Evolutionary conservation across 2,888 invertebrate genomes (phyloP).

Genomic region (Cheilosia pagana): DNA sequence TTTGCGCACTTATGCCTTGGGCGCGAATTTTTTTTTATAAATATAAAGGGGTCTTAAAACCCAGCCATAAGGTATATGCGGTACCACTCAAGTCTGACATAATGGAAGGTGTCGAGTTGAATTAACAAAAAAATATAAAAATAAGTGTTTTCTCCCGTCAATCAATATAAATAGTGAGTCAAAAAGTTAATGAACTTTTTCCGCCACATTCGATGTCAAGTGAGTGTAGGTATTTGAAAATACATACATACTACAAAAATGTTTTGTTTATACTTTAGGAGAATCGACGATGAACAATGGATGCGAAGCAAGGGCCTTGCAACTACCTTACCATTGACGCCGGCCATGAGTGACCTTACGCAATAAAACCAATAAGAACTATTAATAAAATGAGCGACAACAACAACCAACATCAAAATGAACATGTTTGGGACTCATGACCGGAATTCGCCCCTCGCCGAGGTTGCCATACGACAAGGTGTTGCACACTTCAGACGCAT

Average conservation of each 20-base stretch:
- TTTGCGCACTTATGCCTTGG: background rate
- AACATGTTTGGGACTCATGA: constrained; percentile 34
- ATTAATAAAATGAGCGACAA: constrained; percentile 38
- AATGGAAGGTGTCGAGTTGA: constrained; percentile 16
- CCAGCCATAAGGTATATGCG: constrained; percentile 5
- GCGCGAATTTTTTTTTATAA: background rate
- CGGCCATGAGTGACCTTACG: constrained; percentile 49
- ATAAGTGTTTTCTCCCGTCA: constrained; percentile 35
- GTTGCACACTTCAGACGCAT: constrained; percentile 60
- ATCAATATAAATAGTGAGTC: background rate
- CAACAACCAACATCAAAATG: constrained; percentile 21
- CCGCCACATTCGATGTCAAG: constrained; percentile 8
- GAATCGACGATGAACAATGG: constrained; percentile 34
- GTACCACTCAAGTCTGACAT: constrained; percentile 34
- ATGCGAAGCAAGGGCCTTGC: constrained; percentile 58
- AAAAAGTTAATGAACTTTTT: constrained; percentile 17
- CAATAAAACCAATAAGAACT: constrained; percentile 57
- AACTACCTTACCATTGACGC: constrained; percentile 23
- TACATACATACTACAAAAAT: background rate
- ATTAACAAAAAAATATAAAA: background rate
- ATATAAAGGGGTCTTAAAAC: background rate
- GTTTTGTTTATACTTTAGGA: constrained; percentile 23
- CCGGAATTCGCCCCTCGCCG: constrained; percentile 47
- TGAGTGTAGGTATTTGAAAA: background rate
- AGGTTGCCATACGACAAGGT: constrained; percentile 57